Evolutionary conservation across 2,888 invertebrate species (phyloP).

Genomic region (Periphyllus acericola): DNA sequence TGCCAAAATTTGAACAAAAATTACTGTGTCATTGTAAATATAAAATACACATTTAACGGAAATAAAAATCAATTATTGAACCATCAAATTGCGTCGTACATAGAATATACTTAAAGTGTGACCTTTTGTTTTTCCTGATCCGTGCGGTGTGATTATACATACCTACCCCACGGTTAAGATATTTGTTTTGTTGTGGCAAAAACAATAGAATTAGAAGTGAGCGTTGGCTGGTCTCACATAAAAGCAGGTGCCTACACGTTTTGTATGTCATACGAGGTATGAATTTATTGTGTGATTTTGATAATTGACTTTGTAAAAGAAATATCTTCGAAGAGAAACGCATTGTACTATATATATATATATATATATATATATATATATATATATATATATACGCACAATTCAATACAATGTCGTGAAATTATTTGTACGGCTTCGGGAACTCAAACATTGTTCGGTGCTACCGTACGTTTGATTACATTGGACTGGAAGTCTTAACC

Average conservation of each 20-base stretch:
- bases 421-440: constrained; percentile 40
- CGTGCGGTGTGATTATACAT: background rate
- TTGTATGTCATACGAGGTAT: constrained; percentile 47
- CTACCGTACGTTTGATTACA: background rate
- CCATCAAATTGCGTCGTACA: too few relatives aligned
- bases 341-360: background rate
- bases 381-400: background rate
- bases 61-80: constrained; percentile 34
- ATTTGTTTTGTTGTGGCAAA: constrained; percentile 45
- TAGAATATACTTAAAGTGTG: background rate
- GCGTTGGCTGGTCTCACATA: constrained; percentile 15
- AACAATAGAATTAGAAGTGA: constrained; percentile 36
- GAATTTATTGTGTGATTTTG: constrained; percentile 55
- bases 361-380: background rate
- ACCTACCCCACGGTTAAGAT: constrained; percentile 3
- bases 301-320: constrained; percentile 43
- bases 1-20: constrained; percentile 28
- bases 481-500: background rate
- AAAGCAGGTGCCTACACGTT: constrained; percentile 38
- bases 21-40: constrained; percentile 42
- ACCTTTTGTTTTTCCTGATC: background rate
- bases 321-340: constrained; percentile 51
- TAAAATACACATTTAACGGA: background rate
- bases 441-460: background rate
- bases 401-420: constrained; percentile 46